Conservation (phyloP, 2,797 vertebrate species). For the Gambusia yucatana region DNA sequence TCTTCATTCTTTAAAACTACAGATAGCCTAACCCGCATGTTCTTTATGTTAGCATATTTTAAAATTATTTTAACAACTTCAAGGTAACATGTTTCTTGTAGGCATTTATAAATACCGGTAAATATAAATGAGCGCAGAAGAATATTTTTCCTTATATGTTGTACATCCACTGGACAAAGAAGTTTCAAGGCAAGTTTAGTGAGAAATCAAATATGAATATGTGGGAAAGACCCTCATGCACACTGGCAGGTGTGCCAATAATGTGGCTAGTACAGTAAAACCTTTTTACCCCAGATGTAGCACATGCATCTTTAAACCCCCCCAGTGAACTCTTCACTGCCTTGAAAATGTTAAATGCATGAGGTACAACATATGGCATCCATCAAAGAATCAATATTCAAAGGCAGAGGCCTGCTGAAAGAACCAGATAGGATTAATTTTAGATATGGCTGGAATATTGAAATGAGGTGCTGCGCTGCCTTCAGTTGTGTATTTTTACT, state of each 20-base stretch:
- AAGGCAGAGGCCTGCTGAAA: conserved; percentile 36
- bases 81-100: not conserved
- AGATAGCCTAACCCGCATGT: not conserved
- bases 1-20: not conserved
- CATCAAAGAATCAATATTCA: conserved; percentile 62
- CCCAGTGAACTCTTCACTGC: conserved; percentile 19
- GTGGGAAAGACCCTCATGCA: not conserved
- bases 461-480: conserved; percentile 33
- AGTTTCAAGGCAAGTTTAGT: not conserved
- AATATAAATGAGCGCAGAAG: not conserved
- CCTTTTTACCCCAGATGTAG: conserved; percentile 20
- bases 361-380: conserved; percentile 57
- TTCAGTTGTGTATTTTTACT: conserved; percentile 6
- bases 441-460: conserved; percentile 49
- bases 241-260: not conserved
- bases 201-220: not conserved
- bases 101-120: not conserved
- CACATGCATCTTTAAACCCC: conserved; percentile 52
- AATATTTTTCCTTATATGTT: not conserved
- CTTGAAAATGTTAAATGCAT: conserved; percentile 59
- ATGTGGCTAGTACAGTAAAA: not conserved
- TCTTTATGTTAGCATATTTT: not conserved
- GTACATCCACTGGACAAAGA: not conserved
- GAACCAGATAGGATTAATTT: conserved; percentile 55
- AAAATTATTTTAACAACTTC: not conserved